A percentile compares a stretch with the other conserved stretches of the same genome.
These are phyloP conservation scores for Diglossa cyanea DNA, from an alignment of 2,797 vertebrate species.

Conservation along the genomic window DNA sequence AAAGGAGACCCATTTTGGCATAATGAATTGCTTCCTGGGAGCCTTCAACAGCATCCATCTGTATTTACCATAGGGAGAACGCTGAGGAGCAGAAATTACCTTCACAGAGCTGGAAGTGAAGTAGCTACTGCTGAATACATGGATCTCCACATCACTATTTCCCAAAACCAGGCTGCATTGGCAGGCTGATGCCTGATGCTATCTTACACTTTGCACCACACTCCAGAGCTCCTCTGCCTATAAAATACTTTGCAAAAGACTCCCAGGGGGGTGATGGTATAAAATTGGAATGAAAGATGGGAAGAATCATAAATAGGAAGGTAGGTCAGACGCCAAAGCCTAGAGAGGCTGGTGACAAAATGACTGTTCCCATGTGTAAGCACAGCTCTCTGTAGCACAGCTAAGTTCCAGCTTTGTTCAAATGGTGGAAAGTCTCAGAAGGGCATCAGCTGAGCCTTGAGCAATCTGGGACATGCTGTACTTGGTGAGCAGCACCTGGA, in stretches of 20 bases:
- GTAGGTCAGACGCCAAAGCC: not conserved
- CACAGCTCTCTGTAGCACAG: not conserved
- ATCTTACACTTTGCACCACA: not conserved
- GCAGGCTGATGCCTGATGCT: not conserved
- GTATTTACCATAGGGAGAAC: not conserved
- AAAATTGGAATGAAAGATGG: not conserved
- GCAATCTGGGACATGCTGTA: not conserved
- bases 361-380: constrained; percentile 20
- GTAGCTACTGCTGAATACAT: not conserved
- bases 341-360: constrained; percentile 2
- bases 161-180: not conserved
- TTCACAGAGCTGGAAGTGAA: not conserved
- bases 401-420: constrained; percentile 19
- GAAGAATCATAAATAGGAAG: constrained; percentile 5
- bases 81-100: not conserved
- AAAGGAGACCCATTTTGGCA: not conserved
- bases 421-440: constrained; percentile 6
- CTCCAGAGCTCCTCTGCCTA: not conserved
- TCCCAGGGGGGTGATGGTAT: not conserved
- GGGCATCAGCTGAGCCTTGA: constrained; percentile 5
- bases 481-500: constrained; percentile 32
- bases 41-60: not conserved
- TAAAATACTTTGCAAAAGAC: not conserved
- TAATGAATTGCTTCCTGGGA: not conserved
- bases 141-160: not conserved